Percentiles rank a stretch among this genome's conserved stretches.
Evolutionary conservation across 2,113 vertebrate species (phyloP).

Genomic region (Microtus ochrogaster): DNA sequence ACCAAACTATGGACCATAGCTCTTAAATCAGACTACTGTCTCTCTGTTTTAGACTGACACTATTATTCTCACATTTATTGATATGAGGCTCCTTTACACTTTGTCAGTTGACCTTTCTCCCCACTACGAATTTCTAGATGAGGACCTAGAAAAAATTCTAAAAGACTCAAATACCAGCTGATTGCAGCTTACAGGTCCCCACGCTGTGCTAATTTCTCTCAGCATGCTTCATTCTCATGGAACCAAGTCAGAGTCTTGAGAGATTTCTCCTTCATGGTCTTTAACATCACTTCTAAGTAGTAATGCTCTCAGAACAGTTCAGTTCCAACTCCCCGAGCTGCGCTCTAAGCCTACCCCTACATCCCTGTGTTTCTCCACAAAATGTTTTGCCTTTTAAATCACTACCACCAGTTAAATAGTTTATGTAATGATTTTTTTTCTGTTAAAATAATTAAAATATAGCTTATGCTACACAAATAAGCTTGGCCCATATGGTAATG

Average conservation of each 20-base stretch:
- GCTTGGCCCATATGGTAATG: not conserved
- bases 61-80: not conserved
- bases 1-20: not conserved
- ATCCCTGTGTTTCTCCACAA: not conserved
- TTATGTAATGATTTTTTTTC: not conserved
- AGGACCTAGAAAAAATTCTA: slow-evolving; percentile 27
- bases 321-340: not conserved
- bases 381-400: not conserved
- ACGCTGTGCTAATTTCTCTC: slow-evolving; percentile 9
- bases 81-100: not conserved
- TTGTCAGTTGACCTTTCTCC: not conserved
- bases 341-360: too few species aligned
- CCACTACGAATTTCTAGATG: not conserved
- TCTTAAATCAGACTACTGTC: not conserved
- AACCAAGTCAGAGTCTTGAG: not conserved
- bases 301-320: not conserved
- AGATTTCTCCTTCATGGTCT: not conserved
- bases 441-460: not conserved
- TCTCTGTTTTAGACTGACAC: not conserved
- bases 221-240: not conserved
- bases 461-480: slow-evolving; percentile 21
- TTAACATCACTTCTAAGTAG: not conserved
- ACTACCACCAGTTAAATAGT: not conserved
- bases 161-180: not conserved
- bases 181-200: slow-evolving; percentile 13